These are phyloP conservation scores for Rousettus madagascariensis DNA, from an alignment of 2,797 vertebrate species.

Conservation along the genomic window DNA sequence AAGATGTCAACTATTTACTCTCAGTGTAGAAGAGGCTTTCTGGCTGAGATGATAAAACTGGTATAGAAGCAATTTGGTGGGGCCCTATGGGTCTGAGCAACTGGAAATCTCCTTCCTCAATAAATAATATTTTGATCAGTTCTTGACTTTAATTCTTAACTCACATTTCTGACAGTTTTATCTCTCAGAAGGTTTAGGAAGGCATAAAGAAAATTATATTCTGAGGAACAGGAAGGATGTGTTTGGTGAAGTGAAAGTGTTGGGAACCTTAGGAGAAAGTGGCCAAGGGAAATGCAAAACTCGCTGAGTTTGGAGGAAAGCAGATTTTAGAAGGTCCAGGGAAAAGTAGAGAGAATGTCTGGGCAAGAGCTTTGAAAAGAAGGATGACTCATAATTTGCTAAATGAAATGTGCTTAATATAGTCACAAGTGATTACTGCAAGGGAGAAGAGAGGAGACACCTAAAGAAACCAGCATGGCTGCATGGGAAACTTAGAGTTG, in stretches of 20 bases:
- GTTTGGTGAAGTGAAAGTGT: neutral
- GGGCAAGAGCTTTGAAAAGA: conserved; percentile 47
- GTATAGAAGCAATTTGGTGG: neutral
- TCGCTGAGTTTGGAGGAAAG: conserved; percentile 20
- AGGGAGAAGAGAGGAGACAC: neutral
- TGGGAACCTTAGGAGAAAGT: neutral
- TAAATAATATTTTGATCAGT: conserved; percentile 10
- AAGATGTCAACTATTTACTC: neutral
- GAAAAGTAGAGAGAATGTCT: neutral
- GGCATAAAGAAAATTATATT: conserved; percentile 22
- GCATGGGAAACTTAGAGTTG: neutral
- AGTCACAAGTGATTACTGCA: neutral
- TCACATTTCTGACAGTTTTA: conserved; percentile 27
- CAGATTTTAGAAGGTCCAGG: conserved; percentile 38
- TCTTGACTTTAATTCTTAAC: conserved; percentile 51
- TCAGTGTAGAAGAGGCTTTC: neutral
- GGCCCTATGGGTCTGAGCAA: neutral
- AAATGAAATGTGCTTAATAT: conserved; percentile 28
- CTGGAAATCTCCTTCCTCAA: neutral
- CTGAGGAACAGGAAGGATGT: conserved; percentile 14
- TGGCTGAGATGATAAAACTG: neutral
- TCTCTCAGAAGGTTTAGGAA: conserved; percentile 44
- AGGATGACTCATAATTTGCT: conserved; percentile 45
- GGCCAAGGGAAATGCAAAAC: neutral
- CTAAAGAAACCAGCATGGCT: neutral